These are phyloP conservation scores for Drosophila pectinifera DNA, from an alignment of 1,140 invertebrate genomes.

Conservation along the genomic window DNA sequence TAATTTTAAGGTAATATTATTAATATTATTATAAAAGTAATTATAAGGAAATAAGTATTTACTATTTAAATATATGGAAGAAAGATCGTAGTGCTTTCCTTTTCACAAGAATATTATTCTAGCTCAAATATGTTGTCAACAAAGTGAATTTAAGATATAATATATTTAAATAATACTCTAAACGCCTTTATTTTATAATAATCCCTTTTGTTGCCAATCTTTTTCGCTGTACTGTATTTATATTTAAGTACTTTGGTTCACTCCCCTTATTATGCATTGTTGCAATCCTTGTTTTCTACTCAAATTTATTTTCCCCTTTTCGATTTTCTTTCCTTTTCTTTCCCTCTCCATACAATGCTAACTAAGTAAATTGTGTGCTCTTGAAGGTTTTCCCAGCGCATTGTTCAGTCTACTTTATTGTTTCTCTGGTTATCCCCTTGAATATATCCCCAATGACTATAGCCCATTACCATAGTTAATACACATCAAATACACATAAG, in stretches of 20 bases:
- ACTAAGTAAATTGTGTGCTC: slow-evolving; percentile 3
- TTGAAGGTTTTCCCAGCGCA: not conserved
- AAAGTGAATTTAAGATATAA: no score
- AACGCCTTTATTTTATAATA: no score
- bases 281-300: not conserved
- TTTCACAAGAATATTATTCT: no score
- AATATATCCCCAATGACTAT: not conserved
- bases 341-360: not conserved
- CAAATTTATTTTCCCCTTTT: slow-evolving; percentile 1
- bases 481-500: slow-evolving; percentile 7
- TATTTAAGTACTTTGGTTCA: not conserved
- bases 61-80: no score
- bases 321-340: not conserved
- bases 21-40: no score
- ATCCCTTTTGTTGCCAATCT: not conserved
- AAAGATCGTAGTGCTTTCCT: no score
- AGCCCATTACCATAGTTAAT: slow-evolving; percentile 15
- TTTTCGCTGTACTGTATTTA: not conserved
- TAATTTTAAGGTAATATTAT: no score
- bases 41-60: no score
- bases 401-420: not conserved
- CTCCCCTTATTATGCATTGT: not conserved
- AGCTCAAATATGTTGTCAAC: no score
- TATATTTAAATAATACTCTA: not conserved
- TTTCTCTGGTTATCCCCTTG: not conserved